A percentile compares a stretch with the other conserved stretches of the same genome.
Conservation (phyloP, 2,113 vertebrate genomes). For the Dipodomys spectabilis region DNA sequence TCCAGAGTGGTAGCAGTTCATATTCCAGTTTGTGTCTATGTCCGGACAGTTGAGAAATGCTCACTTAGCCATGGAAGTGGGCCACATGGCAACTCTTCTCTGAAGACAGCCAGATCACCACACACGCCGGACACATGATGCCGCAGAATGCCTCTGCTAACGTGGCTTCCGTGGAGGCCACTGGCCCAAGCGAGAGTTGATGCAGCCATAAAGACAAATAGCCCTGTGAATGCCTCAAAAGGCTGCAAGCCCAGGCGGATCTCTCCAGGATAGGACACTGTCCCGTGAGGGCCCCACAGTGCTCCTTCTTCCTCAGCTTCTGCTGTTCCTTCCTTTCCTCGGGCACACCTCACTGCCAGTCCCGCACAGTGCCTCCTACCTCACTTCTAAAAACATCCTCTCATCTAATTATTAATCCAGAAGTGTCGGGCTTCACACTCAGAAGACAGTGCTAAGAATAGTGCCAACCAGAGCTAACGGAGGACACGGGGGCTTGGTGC, state of each 20-base stretch:
- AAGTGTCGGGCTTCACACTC: conserved; percentile 40
- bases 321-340: conserved; percentile 33
- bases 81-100: neutral
- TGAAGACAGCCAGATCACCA: neutral
- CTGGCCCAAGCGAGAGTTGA: neutral
- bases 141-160: neutral
- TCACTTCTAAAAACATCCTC: conserved; percentile 77
- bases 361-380: conserved; percentile 68
- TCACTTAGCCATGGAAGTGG: no score
- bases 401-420: conserved; percentile 76
- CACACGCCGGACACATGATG: neutral
- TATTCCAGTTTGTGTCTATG: neutral
- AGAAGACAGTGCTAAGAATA: conserved; percentile 68
- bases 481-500: neutral
- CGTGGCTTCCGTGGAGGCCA: neutral
- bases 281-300: neutral
- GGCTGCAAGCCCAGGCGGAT: neutral
- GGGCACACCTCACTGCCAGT: conserved; percentile 26
- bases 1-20: no score
- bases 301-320: conserved; percentile 8
- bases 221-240: neutral
- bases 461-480: neutral
- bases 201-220: conserved; percentile 28
- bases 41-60: neutral
- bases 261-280: neutral